A percentile compares a stretch with the other conserved stretches of the same genome.
Evolutionary conservation across 2,113 vertebrate species (phyloP).

Genomic region (Lophotis ruficrista): DNA sequence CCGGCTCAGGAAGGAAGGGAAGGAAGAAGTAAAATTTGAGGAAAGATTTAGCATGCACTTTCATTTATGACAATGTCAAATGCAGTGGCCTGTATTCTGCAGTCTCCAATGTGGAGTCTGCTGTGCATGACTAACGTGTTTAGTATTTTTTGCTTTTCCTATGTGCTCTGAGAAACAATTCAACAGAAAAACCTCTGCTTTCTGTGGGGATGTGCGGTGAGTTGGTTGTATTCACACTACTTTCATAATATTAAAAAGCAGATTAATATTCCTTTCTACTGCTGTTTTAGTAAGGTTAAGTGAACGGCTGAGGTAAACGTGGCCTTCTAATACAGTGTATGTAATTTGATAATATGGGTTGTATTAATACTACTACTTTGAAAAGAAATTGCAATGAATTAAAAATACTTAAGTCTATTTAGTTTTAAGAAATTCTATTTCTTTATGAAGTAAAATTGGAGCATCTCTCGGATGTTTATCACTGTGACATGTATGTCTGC

Average conservation of each 20-base stretch:
- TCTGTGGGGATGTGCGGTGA: background rate
- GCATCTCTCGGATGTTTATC: slow-evolving; percentile 5
- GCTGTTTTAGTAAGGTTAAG: background rate
- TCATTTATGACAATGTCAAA: background rate
- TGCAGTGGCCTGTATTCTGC: background rate
- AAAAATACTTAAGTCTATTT: background rate
- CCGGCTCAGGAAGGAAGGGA: background rate
- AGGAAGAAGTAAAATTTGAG: slow-evolving; percentile 31
- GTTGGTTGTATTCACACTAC: background rate
- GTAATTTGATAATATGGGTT: background rate
- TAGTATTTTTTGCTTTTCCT: background rate
- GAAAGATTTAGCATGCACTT: background rate
- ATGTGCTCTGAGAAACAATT: background rate
- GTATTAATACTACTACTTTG: background rate
- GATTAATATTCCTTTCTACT: background rate
- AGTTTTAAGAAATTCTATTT: background rate
- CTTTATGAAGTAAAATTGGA: background rate
- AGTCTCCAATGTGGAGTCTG: background rate
- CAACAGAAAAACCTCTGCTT: background rate
- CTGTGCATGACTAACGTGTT: background rate
- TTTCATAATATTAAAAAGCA: background rate
- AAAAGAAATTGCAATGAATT: background rate
- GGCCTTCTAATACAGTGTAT: background rate
- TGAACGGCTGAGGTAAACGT: background rate
- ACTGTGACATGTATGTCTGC: background rate